Evolutionary conservation across 1,140 invertebrate species (phyloP).

Genomic region (Tetragnatha versicolor): DNA sequence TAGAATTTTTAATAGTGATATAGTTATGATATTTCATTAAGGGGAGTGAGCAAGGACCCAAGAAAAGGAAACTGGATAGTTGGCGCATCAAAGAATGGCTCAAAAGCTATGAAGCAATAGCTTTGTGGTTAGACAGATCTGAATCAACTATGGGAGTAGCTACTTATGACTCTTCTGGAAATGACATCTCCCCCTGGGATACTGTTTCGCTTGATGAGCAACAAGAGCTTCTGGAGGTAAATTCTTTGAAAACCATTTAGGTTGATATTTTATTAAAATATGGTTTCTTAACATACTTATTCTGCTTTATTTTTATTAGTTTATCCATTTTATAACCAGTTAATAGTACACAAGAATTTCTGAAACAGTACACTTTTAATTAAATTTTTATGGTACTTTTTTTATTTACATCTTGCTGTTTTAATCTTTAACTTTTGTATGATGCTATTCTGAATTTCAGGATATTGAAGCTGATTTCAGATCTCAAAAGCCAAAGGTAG

Average conservation of each 20-base stretch:
- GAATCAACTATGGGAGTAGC: slow-evolving; percentile 67
- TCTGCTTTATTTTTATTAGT: background rate
- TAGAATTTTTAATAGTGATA: no score
- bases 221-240: slow-evolving; percentile 68
- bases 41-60: slow-evolving; percentile 59
- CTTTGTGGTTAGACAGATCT: slow-evolving; percentile 71
- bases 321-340: background rate
- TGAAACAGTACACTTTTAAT: no score
- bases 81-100: slow-evolving; percentile 68
- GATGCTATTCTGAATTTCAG: slow-evolving; percentile 58
- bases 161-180: slow-evolving; percentile 63
- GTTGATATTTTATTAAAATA: background rate
- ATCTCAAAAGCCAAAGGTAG: slow-evolving; percentile 57
- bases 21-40: background rate
- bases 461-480: slow-evolving; percentile 64
- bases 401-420: no score
- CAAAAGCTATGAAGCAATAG: slow-evolving; percentile 66
- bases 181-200: slow-evolving; percentile 64
- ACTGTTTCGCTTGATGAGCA: slow-evolving; percentile 71
- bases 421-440: no score
- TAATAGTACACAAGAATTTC: no score
- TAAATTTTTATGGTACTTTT: no score
- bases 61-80: slow-evolving; percentile 64
- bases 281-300: background rate
- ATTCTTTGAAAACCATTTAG: background rate